Percentiles rank a stretch among this genome's conserved stretches.
phyloP scores from a whole-genome alignment of 2,888 invertebrate species.

The Tethea ocularis region DNA sequence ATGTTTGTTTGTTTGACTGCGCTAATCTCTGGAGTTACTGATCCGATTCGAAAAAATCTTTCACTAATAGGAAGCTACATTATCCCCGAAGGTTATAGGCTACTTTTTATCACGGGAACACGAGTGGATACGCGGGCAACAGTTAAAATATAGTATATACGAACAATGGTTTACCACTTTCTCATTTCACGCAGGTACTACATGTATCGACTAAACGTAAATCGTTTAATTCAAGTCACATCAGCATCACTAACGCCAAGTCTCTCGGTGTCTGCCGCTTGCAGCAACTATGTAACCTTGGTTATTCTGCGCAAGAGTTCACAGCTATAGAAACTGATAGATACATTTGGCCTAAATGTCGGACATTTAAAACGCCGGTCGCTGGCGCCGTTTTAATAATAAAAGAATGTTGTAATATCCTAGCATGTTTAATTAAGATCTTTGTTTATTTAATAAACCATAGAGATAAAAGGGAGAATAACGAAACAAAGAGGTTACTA shows the following conservation, averaged over 20 bases:
- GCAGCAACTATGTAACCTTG: constrained; percentile 52
- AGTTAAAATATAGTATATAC: too few species aligned
- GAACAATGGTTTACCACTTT: background rate
- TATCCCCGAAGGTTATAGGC: too few species aligned
- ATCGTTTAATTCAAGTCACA: background rate
- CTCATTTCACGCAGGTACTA: background rate
- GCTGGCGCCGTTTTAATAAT: constrained; percentile 20
- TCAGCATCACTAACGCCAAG: background rate
- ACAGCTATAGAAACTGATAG: background rate
- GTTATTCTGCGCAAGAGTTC: constrained; percentile 30
- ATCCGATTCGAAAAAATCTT: too few species aligned
- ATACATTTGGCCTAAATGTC: constrained; percentile 10
- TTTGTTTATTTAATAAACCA: constrained; percentile 10
- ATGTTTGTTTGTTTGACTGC: too few species aligned
- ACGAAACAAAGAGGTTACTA: background rate
- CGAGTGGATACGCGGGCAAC: too few species aligned
- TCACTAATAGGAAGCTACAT: too few species aligned
- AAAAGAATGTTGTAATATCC: constrained; percentile 31
- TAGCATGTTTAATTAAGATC: constrained; percentile 21
- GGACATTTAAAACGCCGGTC: constrained; percentile 17
- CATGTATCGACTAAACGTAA: background rate
- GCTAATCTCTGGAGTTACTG: too few species aligned
- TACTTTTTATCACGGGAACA: too few species aligned
- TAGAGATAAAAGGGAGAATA: background rate
- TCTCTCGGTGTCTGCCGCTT: constrained; percentile 34